Evolutionary conservation across 30 jellyfish, hydroid and myxozoan species (phyloP).

Genomic region (Morbakka virulenta): DNA sequence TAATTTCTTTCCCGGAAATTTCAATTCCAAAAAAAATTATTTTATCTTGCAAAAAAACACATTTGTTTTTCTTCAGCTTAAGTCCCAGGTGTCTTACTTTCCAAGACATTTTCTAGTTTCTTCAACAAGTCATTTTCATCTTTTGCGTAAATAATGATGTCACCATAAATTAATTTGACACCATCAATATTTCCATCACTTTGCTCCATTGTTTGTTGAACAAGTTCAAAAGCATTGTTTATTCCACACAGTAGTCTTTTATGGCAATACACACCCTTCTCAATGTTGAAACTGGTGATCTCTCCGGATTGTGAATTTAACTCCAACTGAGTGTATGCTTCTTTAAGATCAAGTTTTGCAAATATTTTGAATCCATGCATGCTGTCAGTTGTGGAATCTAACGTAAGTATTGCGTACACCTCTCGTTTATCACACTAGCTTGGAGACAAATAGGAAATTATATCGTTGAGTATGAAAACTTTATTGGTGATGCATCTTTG

Average conservation of each 20-base stretch:
- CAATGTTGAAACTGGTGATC: constrained; percentile 10
- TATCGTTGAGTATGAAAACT: no score
- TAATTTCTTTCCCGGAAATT: no score
- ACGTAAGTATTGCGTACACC: constrained; percentile 21
- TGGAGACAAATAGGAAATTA: no score
- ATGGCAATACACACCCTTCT: constrained; percentile 5
- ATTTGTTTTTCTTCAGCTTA: background rate
- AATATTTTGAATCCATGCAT: constrained; percentile 38
- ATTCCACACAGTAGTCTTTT: constrained; percentile 20
- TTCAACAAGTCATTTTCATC: constrained; percentile 1
- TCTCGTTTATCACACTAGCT: no score
- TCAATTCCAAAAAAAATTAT: background rate
- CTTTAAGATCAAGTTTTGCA: constrained; percentile 20
- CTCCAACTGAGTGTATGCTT: constrained; percentile 32
- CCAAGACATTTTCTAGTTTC: background rate
- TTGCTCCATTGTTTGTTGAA: constrained; percentile 14
- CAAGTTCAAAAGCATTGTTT: constrained; percentile 7
- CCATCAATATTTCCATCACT: constrained; percentile 5
- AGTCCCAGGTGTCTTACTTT: background rate
- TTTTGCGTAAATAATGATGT: constrained; percentile 2
- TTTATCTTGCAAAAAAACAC: constrained; percentile 22
- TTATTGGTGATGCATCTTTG: no score
- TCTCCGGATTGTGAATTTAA: constrained; percentile 1
- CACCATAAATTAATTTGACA: constrained; percentile 11
- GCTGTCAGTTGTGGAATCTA: constrained; percentile 3